Evolutionary conservation across 2,888 invertebrate species (phyloP), one percentile per base, ranked within the genome.

Genomic region (Cerceris rybyensis): DNA sequence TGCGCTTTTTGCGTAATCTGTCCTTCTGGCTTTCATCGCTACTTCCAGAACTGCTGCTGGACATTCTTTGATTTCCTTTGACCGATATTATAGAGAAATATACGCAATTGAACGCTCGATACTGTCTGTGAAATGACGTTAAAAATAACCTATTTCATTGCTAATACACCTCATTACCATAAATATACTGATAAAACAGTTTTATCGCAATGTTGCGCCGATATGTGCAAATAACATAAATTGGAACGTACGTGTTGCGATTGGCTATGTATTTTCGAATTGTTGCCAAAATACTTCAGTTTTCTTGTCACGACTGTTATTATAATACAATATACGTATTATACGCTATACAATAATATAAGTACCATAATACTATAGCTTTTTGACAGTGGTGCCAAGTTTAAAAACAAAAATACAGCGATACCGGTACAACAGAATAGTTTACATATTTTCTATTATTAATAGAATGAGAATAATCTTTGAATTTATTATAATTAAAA

Each of bases 11-110:
- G 41, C 59, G 70, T 41, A 60, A 60, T 39, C 65, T 80, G 13
- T 77, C 79, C 9, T 76, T 63, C 60, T 70, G 78, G 14, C 68
- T 80, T n/a, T 73, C 80, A 17, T 82, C 80, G 14, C 82, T 82
- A 43, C 66, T 80, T 41, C 72, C 72, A 41, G 78, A 75, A 57
- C 75, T 74, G 58, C 66, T 75, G 54, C 64, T 80, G 9, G 78
- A 76, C 76, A 77, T 77, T 60, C 55, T 74, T 60, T 50, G n/a
- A 2, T 42, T 74, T 9, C 43, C 17, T 46, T 69, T 14, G 50
- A 69, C 46, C 28, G 11, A 52, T 50, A 49, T 16, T n/a, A 14
- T 52, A 14, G 13, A 8, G 14, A 9, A 11, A 5, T 52, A 49
- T n/a, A 50, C n/a, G 50, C 11, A 50, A 54, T 60, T 46, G 65